Percentiles rank a stretch among this genome's conserved stretches.
Evolutionary conservation across 2,113 vertebrate species (phyloP).

Genomic region (Nannobrachium achirus): DNA sequence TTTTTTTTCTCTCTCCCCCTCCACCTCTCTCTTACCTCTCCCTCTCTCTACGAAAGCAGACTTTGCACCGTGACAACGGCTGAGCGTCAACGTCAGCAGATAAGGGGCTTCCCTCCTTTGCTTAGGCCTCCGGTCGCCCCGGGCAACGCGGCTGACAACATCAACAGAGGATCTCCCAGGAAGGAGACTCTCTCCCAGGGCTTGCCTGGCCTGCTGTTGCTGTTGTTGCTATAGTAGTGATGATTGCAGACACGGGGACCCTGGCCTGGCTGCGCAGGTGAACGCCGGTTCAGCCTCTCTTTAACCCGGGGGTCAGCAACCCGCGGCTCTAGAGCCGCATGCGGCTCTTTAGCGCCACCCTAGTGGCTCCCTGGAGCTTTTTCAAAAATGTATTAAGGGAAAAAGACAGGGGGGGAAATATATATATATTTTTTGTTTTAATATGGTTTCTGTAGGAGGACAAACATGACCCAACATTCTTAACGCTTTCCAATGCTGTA

Average conservation of each 20-base stretch:
- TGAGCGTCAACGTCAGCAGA: constrained; percentile 68
- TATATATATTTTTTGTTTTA: too few species aligned
- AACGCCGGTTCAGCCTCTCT: constrained; percentile 40
- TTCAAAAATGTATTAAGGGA: too few species aligned
- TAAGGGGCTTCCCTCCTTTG: constrained; percentile 75
- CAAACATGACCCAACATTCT: too few species aligned
- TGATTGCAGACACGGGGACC: constrained; percentile 44
- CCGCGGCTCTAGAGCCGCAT: too few species aligned
- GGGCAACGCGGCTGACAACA: constrained; percentile 81
- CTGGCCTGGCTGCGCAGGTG: constrained; percentile 50
- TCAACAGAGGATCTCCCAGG: constrained; percentile 71
- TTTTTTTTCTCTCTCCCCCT: constrained; percentile 10
- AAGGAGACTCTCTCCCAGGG: constrained; percentile 48
- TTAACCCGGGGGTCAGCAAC: not conserved
- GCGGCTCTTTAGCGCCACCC: too few species aligned
- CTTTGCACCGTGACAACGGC: constrained; percentile 69
- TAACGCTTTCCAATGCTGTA: too few species aligned
- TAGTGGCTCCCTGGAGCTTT: too few species aligned
- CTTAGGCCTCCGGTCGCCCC: constrained; percentile 65
- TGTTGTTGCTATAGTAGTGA: constrained; percentile 75
- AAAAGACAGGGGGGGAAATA: too few species aligned
- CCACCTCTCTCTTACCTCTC: not conserved
- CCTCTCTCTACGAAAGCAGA: constrained; percentile 28
- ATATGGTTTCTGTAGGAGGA: too few species aligned
- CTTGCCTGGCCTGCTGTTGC: constrained; percentile 76